phyloP scores from a whole-genome alignment of 2,888 invertebrate species.

The Campoplex capitator region DNA sequence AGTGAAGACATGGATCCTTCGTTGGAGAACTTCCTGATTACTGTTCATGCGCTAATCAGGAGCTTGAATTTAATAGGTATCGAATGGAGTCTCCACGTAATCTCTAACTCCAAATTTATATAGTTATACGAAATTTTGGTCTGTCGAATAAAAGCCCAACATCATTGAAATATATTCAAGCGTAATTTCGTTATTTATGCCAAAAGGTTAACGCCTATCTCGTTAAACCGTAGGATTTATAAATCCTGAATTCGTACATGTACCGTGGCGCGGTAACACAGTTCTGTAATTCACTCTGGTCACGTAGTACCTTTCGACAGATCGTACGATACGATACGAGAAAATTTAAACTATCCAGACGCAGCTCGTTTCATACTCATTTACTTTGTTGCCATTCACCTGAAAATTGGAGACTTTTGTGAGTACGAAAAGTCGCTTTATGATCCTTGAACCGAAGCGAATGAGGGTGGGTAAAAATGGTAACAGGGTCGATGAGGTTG shows the following conservation, averaged over 20 bases:
- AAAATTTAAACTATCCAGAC: conserved; percentile 40
- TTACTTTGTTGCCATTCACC: background rate
- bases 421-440: conserved; percentile 26
- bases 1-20: background rate
- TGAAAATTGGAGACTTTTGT: conserved; percentile 31
- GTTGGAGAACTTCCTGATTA: background rate
- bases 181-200: conserved; percentile 14
- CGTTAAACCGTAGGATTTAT: conserved; percentile 35
- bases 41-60: background rate
- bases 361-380: conserved; percentile 3
- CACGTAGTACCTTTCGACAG: conserved; percentile 45
- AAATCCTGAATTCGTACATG: background rate
- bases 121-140: background rate
- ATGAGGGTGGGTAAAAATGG: background rate
- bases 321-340: conserved; percentile 53
- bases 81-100: background rate
- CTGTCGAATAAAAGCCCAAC: background rate
- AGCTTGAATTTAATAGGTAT: background rate
- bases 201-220: conserved; percentile 23
- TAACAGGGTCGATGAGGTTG: conserved; percentile 32
- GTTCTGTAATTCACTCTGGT: conserved; percentile 42
- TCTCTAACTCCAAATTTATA: background rate
- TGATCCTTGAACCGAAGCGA: conserved; percentile 4
- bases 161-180: conserved; percentile 11
- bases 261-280: conserved; percentile 12